A percentile compares a stretch with the other conserved stretches of the same genome.
Conservation (phyloP, 2,797 vertebrate genomes). For the Anableps anableps region DNA sequence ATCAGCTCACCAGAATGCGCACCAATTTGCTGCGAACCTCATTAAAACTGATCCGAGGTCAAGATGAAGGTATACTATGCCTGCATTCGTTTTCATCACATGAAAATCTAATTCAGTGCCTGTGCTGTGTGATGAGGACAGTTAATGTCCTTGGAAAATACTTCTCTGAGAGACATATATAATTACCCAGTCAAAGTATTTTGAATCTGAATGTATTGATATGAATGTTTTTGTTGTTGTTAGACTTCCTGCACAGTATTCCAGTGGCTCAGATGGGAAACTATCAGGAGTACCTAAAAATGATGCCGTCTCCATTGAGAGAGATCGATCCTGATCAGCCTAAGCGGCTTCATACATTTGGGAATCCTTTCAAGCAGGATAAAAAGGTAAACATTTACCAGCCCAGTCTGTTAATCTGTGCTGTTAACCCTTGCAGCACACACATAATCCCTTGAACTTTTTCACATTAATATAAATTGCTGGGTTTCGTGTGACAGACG, state of each 20-base stretch:
- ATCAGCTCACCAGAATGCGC: conserved; percentile 97
- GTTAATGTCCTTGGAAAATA: neutral
- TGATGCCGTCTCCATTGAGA: conserved; percentile 92
- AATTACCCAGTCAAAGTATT: neutral
- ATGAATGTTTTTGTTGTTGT: conserved; percentile 19
- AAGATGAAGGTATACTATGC: conserved; percentile 91
- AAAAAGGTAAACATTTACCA: conserved; percentile 88
- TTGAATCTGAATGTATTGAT: neutral
- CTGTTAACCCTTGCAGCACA: neutral
- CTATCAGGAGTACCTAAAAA: conserved; percentile 97
- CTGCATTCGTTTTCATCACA: neutral
- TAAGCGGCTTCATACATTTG: conserved; percentile 95
- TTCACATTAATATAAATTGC: neutral
- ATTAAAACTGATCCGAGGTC: conserved; percentile 90
- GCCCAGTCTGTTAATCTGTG: too few relatives aligned
- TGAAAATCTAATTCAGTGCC: neutral
- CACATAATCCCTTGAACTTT: neutral
- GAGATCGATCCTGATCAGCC: conserved; percentile 98
- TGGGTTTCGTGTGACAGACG: neutral
- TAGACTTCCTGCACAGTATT: conserved; percentile 96
- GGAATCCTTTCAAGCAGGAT: conserved; percentile 99
- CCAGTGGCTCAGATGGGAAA: conserved; percentile 99
- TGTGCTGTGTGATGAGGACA: neutral
- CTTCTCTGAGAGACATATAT: neutral
- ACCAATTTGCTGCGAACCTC: conserved; percentile 92